Conservation (phyloP, 1,140 invertebrate genomes). For the Lepeophtheirus salmonis region DNA sequence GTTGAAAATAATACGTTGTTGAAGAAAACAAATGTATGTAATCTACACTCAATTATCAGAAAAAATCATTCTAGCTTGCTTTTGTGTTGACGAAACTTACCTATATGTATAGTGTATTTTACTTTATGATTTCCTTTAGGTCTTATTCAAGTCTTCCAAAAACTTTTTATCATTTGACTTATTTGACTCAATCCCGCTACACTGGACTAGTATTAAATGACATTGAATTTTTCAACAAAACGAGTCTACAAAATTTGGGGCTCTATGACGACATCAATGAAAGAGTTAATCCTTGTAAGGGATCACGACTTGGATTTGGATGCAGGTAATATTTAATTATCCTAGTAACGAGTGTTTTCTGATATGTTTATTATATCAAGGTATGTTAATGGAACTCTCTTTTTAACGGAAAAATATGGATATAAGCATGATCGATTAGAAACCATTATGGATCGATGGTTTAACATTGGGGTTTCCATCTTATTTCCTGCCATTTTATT, state of each 20-base stretch:
- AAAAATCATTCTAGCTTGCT: too few relatives aligned
- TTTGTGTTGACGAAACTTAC: too few relatives aligned
- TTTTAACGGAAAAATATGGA: slow-evolving; percentile 47
- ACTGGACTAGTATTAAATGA: slow-evolving; percentile 37
- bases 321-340: slow-evolving; percentile 2
- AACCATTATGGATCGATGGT: slow-evolving; percentile 40
- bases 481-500: slow-evolving; percentile 59
- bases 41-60: too few relatives aligned
- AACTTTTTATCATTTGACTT: slow-evolving; percentile 56
- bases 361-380: slow-evolving; percentile 22
- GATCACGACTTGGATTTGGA: slow-evolving; percentile 4
- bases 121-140: slow-evolving; percentile 24
- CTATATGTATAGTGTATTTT: too few relatives aligned
- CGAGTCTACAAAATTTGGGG: background rate
- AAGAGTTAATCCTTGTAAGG: background rate
- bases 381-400: slow-evolving; percentile 49
- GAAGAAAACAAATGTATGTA: too few relatives aligned
- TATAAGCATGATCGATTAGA: background rate
- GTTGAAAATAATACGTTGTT: too few relatives aligned
- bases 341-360: background rate
- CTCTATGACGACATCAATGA: background rate
- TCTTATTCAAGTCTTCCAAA: slow-evolving; percentile 41
- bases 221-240: slow-evolving; percentile 1
- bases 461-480: slow-evolving; percentile 60
- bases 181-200: slow-evolving; percentile 52